Conservation (phyloP, 2,888 invertebrate genomes). For the Aproaerema taeniolella region DNA sequence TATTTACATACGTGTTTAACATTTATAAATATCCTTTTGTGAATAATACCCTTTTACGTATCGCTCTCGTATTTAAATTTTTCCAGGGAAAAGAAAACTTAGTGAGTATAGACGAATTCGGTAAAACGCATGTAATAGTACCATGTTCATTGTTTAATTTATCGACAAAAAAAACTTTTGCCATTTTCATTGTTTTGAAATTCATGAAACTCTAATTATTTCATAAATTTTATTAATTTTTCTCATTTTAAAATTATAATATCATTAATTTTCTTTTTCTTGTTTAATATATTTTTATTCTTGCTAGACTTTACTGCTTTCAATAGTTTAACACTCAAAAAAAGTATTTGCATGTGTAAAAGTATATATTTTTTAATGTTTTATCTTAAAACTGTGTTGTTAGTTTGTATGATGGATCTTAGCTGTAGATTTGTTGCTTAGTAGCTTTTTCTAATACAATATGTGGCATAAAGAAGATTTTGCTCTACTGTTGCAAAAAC, state of each 20-base stretch:
- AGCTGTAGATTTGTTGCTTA: too few relatives aligned
- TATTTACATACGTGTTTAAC: conserved; percentile 30
- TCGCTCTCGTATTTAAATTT: conserved; percentile 59
- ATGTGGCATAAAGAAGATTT: too few relatives aligned
- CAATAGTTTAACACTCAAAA: too few relatives aligned
- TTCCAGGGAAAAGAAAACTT: conserved; percentile 75
- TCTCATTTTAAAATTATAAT: not conserved
- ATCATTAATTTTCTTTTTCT: conserved; percentile 1
- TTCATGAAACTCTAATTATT: not conserved
- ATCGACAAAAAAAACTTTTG: conserved; percentile 9
- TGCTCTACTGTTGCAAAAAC: too few relatives aligned
- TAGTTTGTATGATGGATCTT: too few relatives aligned
- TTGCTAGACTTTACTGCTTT: too few relatives aligned
- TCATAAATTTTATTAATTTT: conserved; percentile 3
- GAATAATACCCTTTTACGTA: conserved; percentile 64
- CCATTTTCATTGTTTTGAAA: not conserved
- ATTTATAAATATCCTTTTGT: conserved; percentile 37
- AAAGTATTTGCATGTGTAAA: too few relatives aligned
- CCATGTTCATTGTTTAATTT: conserved; percentile 14
- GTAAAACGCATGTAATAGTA: conserved; percentile 56
- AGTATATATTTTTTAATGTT: too few relatives aligned
- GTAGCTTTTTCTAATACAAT: too few relatives aligned
- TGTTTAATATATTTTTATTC: too few relatives aligned
- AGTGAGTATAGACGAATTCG: conserved; percentile 64
- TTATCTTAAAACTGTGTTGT: too few relatives aligned